A percentile compares a stretch with the other conserved stretches of the same genome.
These are phyloP conservation scores for Notolepis coatsorum DNA, from an alignment of 2,797 vertebrate genomes.

Conservation along the genomic window DNA sequence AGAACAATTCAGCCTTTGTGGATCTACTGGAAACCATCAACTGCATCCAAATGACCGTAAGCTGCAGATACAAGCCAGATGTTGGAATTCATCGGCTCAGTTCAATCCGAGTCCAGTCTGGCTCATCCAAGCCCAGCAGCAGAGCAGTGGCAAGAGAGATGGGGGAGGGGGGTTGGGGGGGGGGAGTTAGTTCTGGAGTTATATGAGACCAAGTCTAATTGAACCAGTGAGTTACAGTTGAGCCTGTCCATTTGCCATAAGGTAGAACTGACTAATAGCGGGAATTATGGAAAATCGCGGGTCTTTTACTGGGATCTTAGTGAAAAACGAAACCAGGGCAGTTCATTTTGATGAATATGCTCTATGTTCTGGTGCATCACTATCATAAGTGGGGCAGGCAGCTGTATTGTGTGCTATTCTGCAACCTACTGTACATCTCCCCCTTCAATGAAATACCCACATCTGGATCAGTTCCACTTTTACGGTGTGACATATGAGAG, in stretches of 20 bases:
- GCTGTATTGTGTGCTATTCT: slow-evolving; percentile 33
- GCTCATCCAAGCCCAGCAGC: slow-evolving; percentile 78
- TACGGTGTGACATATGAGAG: slow-evolving; percentile 33
- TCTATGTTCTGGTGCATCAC: slow-evolving; percentile 35
- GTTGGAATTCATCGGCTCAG: slow-evolving; percentile 85
- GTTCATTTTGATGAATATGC: slow-evolving; percentile 51
- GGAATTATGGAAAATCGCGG: slow-evolving; percentile 24
- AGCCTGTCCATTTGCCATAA: slow-evolving; percentile 22
- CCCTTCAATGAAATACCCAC: slow-evolving; percentile 60
- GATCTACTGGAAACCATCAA: slow-evolving; percentile 87
- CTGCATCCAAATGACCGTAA: slow-evolving; percentile 87
- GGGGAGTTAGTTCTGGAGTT: slow-evolving; percentile 45
- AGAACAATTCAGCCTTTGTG: slow-evolving; percentile 88
- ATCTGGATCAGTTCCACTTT: slow-evolving; percentile 42
- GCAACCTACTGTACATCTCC: slow-evolving; percentile 16
- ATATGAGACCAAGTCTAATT: slow-evolving; percentile 49
- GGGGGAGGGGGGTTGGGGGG: too few species aligned
- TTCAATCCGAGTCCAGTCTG: slow-evolving; percentile 81
- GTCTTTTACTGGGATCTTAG: slow-evolving; percentile 31
- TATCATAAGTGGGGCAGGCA: slow-evolving; percentile 45
- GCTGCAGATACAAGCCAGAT: slow-evolving; percentile 89
- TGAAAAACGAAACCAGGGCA: slow-evolving; percentile 58
- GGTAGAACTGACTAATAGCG: slow-evolving; percentile 29
- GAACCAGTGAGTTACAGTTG: slow-evolving; percentile 21
- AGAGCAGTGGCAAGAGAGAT: slow-evolving; percentile 65